Base-by-base conservation (phyloP, 2,888 invertebrate species). In the Amorpha juglandis region DNA sequence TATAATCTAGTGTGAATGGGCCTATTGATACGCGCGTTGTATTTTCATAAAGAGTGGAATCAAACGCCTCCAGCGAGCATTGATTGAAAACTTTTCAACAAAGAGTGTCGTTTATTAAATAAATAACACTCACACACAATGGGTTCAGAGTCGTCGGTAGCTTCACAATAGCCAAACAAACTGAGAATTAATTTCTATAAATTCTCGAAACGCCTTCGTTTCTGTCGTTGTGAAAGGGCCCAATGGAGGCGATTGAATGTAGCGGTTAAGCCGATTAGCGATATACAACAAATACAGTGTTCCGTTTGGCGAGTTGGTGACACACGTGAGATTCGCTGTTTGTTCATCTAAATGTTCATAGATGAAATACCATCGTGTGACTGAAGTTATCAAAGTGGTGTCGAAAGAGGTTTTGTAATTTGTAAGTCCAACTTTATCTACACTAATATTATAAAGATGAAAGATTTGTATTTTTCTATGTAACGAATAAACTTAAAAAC, bases 161-260 rank as follows among this genome's bases (percentile, higher is more conserved):
- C 78, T 77, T 82, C 69, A 91, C 91, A 93, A 92, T 90, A 76
- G 87, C 70, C 87, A 87, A 89, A 92, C 91, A 92, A 89, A 92
- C 89, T 89, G 87, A 82, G 90, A 91, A 91, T 90, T 92, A 89
- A 90, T 92, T 90, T 86, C 89, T 84, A 92, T 91, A 88, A 87
- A 90, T 91, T 90, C 87, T 84, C 84, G 80, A 88, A 90, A 90
- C 89, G 90, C 89, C 90, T 91, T 85, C 88, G 84, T 86, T 87
- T 87, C 78, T 80, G 76, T 79, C 75, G 78, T 72, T 71, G 76
- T 81, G 73, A 82, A 86, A 84, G 82, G 81, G 78, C 78, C 84
- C 82, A 83, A 87, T 86, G 75, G 83, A 80, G 76, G 80, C 79
- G 77, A 72, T 77, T 75, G 77, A 83, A 84, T 83, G 80, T 82